Conservation (phyloP, 2,113 vertebrate species). For the Syrrhaptes paradoxus region DNA sequence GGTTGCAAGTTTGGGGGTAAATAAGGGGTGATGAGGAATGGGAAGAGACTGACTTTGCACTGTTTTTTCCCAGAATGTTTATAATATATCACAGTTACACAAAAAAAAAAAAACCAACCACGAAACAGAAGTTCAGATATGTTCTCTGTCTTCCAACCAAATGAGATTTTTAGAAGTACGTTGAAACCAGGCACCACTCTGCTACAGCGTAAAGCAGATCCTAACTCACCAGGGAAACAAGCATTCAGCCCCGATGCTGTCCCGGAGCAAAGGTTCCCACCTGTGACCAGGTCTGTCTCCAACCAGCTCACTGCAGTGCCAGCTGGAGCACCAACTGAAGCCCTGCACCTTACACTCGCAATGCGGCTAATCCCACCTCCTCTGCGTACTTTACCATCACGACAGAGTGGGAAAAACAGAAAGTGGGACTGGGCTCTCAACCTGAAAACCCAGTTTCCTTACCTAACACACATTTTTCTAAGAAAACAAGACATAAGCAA, state of each 20-base stretch:
- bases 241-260: accelerated
- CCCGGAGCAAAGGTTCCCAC: not conserved
- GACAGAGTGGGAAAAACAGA: not conserved
- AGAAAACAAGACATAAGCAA: not conserved
- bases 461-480: not conserved
- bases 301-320: not conserved
- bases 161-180: not conserved
- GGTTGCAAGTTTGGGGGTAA: not conserved
- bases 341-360: accelerated
- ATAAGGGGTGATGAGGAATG: not conserved
- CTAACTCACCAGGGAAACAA: not conserved
- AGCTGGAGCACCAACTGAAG: not conserved
- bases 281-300: not conserved
- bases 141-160: not conserved
- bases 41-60: not conserved
- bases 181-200: not conserved
- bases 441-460: not conserved
- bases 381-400: accelerated
- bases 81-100: not conserved
- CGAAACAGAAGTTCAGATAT: not conserved
- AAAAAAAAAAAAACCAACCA: too few species aligned
- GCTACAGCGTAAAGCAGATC: not conserved
- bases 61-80: not conserved
- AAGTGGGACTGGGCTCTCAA: not conserved
- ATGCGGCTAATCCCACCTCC: not conserved